These are phyloP conservation scores for Rhopalosiphum padi DNA, from an alignment of 1,140 invertebrate species.

Conservation along the genomic window DNA sequence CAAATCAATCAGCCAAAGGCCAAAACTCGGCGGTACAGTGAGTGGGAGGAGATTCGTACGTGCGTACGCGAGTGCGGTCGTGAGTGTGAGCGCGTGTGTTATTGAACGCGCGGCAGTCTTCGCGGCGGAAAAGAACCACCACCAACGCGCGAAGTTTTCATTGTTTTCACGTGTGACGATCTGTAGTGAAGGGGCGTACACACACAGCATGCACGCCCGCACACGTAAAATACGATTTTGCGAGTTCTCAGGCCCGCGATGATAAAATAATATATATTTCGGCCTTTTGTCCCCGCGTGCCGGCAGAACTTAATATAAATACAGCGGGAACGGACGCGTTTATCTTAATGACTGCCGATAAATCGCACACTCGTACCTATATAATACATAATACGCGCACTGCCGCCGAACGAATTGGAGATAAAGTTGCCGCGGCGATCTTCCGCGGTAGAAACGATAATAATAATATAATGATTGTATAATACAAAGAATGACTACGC, in stretches of 20 bases:
- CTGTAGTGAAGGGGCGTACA: not conserved
- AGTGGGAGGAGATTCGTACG: not conserved
- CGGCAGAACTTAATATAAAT: not conserved
- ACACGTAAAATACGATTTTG: not conserved
- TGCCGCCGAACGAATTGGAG: not conserved
- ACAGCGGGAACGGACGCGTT: not conserved
- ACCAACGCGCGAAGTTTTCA: not conserved
- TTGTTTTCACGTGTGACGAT: constrained; percentile 33
- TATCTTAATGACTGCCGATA: not conserved
- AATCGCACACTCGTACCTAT: not conserved
- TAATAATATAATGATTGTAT: not conserved
- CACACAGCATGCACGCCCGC: not conserved
- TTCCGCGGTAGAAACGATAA: not conserved
- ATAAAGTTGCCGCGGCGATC: not conserved
- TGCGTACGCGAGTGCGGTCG: not conserved
- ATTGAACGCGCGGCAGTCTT: constrained; percentile 1
- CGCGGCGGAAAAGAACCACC: not conserved
- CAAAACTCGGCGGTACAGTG: too few species aligned
- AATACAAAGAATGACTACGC: not conserved
- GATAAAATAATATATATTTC: not conserved
- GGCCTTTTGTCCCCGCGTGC: not conserved
- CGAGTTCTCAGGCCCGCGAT: not conserved
- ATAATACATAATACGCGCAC: not conserved
- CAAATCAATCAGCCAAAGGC: not conserved
- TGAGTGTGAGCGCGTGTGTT: not conserved